Evolutionary conservation across 2,888 invertebrate genomes (phyloP), one percentile per base, ranked within the genome.

Genomic region (Eupeodes latifasciatus): DNA sequence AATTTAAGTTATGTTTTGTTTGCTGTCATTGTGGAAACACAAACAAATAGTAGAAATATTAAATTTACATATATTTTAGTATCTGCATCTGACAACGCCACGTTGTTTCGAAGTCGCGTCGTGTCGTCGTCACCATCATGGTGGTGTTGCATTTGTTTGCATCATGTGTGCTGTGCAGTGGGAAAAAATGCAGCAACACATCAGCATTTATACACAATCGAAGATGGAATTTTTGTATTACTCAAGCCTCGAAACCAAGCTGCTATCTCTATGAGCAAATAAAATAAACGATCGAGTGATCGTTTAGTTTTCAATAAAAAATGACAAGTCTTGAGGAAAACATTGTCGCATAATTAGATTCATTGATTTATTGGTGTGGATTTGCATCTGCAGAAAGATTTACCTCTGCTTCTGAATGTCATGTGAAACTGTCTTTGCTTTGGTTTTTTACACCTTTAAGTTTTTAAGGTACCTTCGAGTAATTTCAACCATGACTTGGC

Each of bases 41-140:
- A 75, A n/a, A 59, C 16, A 67, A 44, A 53, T 9, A 4, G 44
- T 53, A 75, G 67, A 59, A 27, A 49, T 69, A 77, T 59, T 72
- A 78, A 74, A 74, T 44, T 75, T 75, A 57, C 82, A 78, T 78
- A 75, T 6, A 40, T 9, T 7, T 86, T 82, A 64, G 79, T 64
- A 79, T 86, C 62, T 79, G 78, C 47, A 81, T 66, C 72, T 75
- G 36, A 34, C 36, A 71, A 71, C 51, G 11, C 75, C 51, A 14
- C 62, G 51, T 1, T 10, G 36, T 57, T 7, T 47, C 27, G 27
- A 27, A 27, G 27, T 27, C 27, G 27, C 27, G 27, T 27, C 27
- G 27, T n/a, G n/a, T n/a, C n/a, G n/a, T n/a, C n/a, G n/a, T n/a
- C n/a, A 27, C 27, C 27, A 27, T 27, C 27, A 27, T 27, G 2